Percentiles rank a stretch among this genome's conserved stretches.
phyloP scores from a whole-genome alignment of 2,113 vertebrate species.

The Microcebus murinus region DNA sequence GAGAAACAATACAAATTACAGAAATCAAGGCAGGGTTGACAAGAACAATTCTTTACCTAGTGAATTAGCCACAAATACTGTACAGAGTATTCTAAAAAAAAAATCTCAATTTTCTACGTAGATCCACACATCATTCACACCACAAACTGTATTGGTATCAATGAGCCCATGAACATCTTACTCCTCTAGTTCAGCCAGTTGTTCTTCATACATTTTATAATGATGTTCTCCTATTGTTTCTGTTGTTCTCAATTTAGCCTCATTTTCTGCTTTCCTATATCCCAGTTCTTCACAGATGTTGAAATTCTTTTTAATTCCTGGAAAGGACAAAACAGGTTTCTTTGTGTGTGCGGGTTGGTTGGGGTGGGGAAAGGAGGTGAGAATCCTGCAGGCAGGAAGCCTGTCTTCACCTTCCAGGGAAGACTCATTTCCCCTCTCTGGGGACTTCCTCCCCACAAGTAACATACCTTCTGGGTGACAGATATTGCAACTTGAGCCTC shows the following conservation, averaged over 20 bases:
- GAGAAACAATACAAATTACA: not conserved
- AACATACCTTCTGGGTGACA: slow-evolving; percentile 90
- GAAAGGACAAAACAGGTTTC: not conserved
- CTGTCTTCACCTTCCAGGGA: not conserved
- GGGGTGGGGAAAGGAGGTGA: not conserved
- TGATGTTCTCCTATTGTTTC: too few relatives aligned
- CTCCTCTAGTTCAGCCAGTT: slow-evolving; percentile 78
- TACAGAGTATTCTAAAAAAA: not conserved
- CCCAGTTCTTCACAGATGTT: too few relatives aligned
- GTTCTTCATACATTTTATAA: too few relatives aligned
- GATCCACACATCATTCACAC: not conserved
- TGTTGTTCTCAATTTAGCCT: not conserved
- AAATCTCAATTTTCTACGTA: not conserved
- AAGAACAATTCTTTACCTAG: not conserved
- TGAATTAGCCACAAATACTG: not conserved
- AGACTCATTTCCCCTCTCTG: not conserved
- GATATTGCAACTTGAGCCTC: slow-evolving; percentile 87
- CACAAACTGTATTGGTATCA: not conserved
- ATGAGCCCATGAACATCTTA: slow-evolving; percentile 80
- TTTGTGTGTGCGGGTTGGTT: not conserved
- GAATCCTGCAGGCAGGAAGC: not conserved
- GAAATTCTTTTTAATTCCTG: not conserved
- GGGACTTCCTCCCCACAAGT: not conserved
- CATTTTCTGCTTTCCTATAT: not conserved
- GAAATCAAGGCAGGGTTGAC: not conserved